Evolutionary conservation across 2,113 vertebrate species (phyloP), one percentile per base, ranked within the genome.

Genomic region (Ictalurus punctatus): DNA sequence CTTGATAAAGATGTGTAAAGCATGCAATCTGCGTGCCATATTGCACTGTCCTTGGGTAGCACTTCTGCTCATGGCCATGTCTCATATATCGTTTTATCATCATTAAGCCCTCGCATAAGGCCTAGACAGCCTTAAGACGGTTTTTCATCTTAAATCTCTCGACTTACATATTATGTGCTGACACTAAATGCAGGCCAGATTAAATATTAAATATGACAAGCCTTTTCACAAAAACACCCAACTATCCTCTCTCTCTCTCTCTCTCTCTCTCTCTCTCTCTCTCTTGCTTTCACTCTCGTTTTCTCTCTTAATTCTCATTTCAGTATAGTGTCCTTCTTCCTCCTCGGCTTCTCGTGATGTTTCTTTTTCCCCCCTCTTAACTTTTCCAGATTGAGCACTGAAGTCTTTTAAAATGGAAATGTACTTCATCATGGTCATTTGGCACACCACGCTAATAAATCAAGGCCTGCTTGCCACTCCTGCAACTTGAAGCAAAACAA

Each of bases 341-440:
- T 86, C 67, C 71, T 89, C 74, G 56, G 56, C 83, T 65, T 84
- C 63, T 86, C 74, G 61, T 85, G 81, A 52, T 88, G 56, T 89
- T 89, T 87, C 34, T n/a, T n/a, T 86, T 83, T 10, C 16, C 13
- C 67, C 86, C 86, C 82, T 88, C 86, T 85, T 90, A 92, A 92
- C 92, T 92, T 93, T 93, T 90, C 86, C 92, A 92, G 92, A 95
- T 95, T 93, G 95, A 94, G 93, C 93, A 80, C 93, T 93, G 88
- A 92, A 93, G 94, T 95, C 93, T 94, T 95, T 95, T 95, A 94
- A 94, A 95, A 95, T 93, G 93, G 93, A 95, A 94, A 95, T 95
- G 91, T 90, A 94, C 95, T 96, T 95, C 94, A 96, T 96, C 95
- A 95, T 92, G 95, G 94, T 96, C 94, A 94, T 93, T 94, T 92